Evolutionary conservation across 2,113 vertebrate species (phyloP).

Genomic region (Aramus guarauna): DNA sequence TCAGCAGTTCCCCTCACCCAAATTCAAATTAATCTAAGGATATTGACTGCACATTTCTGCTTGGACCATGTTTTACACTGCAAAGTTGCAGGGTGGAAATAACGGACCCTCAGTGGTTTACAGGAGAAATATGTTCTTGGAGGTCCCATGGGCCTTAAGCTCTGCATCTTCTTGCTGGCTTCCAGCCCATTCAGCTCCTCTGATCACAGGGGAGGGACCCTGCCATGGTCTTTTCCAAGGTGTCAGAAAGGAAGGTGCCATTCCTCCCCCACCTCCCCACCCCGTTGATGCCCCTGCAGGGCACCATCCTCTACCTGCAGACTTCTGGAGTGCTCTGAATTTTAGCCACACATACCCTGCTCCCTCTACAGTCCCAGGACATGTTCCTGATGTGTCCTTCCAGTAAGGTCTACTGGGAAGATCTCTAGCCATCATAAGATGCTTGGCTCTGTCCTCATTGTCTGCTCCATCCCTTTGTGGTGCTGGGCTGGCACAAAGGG

Average conservation of each 20-base stretch:
- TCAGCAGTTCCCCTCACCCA: neutral
- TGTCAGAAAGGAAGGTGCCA: neutral
- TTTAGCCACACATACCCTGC: neutral
- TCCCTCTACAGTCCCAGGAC: neutral
- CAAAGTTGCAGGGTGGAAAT: neutral
- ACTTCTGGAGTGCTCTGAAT: neutral
- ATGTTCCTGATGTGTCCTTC: accelerated
- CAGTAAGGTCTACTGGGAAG: neutral
- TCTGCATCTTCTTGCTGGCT: neutral
- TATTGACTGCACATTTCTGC: neutral
- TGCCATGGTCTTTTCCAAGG: neutral
- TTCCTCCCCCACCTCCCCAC: neutral
- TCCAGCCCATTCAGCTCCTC: neutral
- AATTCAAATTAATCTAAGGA: neutral
- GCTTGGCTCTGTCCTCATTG: neutral
- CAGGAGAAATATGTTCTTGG: neutral
- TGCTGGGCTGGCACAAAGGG: neutral
- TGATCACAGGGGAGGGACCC: neutral
- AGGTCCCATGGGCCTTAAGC: neutral
- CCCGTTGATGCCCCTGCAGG: neutral
- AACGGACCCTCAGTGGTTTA: neutral
- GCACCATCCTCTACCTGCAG: neutral
- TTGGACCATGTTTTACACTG: neutral
- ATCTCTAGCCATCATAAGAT: neutral
- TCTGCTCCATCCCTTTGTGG: neutral